These are phyloP conservation scores for Anguilla japonica DNA, from an alignment of 2,113 vertebrate species.

Conservation along the genomic window DNA sequence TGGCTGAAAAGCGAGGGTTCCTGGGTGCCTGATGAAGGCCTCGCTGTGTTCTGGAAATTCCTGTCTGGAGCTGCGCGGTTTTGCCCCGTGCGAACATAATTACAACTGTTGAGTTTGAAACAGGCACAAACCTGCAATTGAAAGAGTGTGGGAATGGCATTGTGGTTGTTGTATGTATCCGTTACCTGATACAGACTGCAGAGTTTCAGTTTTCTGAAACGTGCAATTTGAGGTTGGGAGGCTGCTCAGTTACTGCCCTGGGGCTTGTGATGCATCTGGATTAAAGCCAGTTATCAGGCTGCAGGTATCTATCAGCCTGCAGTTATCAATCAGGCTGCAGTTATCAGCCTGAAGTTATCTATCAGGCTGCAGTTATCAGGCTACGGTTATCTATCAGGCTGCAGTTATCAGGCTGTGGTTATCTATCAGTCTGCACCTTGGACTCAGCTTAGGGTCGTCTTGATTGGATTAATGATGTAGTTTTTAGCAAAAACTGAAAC, in stretches of 20 bases:
- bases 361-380: neutral
- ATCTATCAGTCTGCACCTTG: no score
- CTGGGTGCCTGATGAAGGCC: constrained; percentile 51
- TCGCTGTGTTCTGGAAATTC: constrained; percentile 55
- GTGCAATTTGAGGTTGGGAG: neutral
- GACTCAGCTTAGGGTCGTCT: neutral
- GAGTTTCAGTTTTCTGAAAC: neutral
- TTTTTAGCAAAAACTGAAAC: neutral
- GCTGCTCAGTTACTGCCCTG: neutral
- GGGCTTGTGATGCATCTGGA: neutral
- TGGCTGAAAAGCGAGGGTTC: constrained; percentile 57
- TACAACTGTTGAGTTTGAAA: constrained; percentile 49
- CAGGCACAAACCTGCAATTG: constrained; percentile 31
- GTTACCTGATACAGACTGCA: neutral
- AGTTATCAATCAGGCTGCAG: no score
- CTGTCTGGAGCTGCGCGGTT: constrained; percentile 35
- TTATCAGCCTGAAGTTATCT: no score
- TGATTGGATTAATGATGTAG: neutral
- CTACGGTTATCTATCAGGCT: neutral
- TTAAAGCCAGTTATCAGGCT: neutral
- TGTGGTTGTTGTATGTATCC: constrained; percentile 13
- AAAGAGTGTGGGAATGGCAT: constrained; percentile 35
- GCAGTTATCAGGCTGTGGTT: neutral
- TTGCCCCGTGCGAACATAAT: constrained; percentile 47
- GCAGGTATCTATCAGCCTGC: no score